Evolutionary conservation across 2,888 invertebrate species (phyloP).

Genomic region (Sepiola atlantica): DNA sequence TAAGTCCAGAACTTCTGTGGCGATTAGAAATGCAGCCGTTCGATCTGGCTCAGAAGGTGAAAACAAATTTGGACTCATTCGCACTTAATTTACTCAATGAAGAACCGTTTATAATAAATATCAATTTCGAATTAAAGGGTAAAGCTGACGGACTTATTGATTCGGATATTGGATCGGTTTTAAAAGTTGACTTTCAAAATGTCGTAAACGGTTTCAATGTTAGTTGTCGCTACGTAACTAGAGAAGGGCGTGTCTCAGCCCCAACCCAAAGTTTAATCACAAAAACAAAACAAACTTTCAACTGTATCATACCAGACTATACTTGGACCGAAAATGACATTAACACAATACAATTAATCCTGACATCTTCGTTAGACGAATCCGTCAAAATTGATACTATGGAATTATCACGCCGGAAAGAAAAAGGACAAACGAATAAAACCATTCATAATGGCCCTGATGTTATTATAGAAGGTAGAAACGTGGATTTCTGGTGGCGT

Average conservation of each 20-base stretch:
- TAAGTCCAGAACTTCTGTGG: constrained; percentile 15
- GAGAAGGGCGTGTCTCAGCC: constrained; percentile 49
- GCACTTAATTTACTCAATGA: background rate
- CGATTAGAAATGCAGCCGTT: background rate
- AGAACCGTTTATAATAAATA: constrained; percentile 49
- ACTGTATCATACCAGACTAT: constrained; percentile 60
- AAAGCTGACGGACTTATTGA: constrained; percentile 59
- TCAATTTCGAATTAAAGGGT: constrained; percentile 58
- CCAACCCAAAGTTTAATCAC: constrained; percentile 52
- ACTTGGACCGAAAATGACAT: constrained; percentile 58
- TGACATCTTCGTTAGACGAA: constrained; percentile 52
- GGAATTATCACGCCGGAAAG: constrained; percentile 57
- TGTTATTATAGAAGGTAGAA: constrained; percentile 58
- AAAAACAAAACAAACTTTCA: constrained; percentile 50
- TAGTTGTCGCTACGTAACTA: constrained; percentile 53
- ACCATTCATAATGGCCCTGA: constrained; percentile 57
- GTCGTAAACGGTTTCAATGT: constrained; percentile 51
- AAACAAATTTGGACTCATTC: background rate
- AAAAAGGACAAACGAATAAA: constrained; percentile 56
- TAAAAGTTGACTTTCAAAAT: constrained; percentile 54
- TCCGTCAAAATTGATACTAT: constrained; percentile 54
- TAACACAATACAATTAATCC: constrained; percentile 55
- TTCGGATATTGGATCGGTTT: constrained; percentile 60
- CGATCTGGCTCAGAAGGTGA: background rate
- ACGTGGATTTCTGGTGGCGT: constrained; percentile 64